phyloP scores from a whole-genome alignment of 2,888 invertebrate genomes.

The Mantis religiosa region DNA sequence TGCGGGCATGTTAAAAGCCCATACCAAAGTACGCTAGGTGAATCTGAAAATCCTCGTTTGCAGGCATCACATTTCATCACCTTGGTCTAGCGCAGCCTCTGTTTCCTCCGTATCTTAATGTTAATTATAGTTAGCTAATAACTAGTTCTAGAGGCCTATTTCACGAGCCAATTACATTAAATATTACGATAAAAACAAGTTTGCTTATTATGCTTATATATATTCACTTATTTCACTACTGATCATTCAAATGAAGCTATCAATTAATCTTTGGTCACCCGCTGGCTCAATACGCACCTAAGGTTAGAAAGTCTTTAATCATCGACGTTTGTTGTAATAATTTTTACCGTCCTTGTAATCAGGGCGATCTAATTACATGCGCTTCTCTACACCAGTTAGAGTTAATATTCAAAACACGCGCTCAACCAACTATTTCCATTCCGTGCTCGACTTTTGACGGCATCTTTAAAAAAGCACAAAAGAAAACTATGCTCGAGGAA shows the following conservation, averaged over 20 bases:
- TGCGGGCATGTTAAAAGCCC: background rate
- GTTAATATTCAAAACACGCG: background rate
- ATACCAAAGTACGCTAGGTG: background rate
- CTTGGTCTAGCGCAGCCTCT: background rate
- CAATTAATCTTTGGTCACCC: background rate
- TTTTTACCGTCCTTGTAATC: background rate
- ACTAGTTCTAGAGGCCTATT: background rate
- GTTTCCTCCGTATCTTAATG: background rate
- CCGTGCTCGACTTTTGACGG: background rate
- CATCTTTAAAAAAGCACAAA: background rate
- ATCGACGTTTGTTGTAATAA: background rate
- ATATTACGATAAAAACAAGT: background rate
- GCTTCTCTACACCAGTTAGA: background rate
- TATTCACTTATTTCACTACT: background rate
- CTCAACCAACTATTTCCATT: background rate
- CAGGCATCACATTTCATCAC: background rate
- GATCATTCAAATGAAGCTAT: background rate
- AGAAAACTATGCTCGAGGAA: background rate
- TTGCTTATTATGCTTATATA: background rate
- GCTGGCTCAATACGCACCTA: background rate
- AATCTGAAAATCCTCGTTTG: background rate
- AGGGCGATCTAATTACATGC: background rate
- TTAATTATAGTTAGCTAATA: background rate
- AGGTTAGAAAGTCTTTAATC: background rate
- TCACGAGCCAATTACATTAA: background rate